phyloP scores from a whole-genome alignment of 1,140 invertebrate genomes.

The Brachystomella parvula region DNA sequence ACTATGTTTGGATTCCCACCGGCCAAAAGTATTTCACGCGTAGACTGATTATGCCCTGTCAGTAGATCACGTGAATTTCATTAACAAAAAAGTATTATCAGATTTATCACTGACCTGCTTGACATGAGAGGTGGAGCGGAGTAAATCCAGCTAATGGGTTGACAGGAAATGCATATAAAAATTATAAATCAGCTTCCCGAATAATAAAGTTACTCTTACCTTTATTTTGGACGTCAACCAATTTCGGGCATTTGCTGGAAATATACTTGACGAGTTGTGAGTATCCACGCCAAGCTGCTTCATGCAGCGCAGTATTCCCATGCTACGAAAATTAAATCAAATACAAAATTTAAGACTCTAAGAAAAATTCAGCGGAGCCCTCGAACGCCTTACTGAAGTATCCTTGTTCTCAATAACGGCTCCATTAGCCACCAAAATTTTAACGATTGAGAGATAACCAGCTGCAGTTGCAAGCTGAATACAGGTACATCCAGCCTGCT shows the following conservation, averaged over 20 bases:
- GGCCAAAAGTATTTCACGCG: constrained; percentile 73
- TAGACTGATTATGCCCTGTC: constrained; percentile 92
- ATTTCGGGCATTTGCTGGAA: constrained; percentile 46
- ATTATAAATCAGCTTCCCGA: background rate
- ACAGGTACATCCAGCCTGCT: constrained; percentile 31
- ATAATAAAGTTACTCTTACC: constrained; percentile 47
- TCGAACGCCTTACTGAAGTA: constrained; percentile 31
- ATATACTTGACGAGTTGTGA: constrained; percentile 73
- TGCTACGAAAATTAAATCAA: constrained; percentile 51
- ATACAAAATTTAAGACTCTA: background rate
- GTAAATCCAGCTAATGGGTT: constrained; percentile 60
- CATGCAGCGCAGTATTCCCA: constrained; percentile 87
- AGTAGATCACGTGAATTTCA: constrained; percentile 9
- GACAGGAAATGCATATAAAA: background rate
- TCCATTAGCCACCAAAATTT: constrained; percentile 33
- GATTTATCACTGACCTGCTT: constrained; percentile 45
- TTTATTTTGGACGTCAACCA: constrained; percentile 61
- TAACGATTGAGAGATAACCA: constrained; percentile 33
- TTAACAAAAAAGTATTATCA: background rate
- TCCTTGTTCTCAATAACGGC: constrained; percentile 33
- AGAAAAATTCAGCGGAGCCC: background rate
- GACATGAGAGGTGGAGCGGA: constrained; percentile 85
- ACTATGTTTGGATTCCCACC: constrained; percentile 60
- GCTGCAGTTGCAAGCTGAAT: constrained; percentile 34
- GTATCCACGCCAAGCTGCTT: constrained; percentile 89